These are phyloP conservation scores for Ceratitis capitata DNA, from an alignment of 1,140 invertebrate species.

Conservation along the genomic window DNA sequence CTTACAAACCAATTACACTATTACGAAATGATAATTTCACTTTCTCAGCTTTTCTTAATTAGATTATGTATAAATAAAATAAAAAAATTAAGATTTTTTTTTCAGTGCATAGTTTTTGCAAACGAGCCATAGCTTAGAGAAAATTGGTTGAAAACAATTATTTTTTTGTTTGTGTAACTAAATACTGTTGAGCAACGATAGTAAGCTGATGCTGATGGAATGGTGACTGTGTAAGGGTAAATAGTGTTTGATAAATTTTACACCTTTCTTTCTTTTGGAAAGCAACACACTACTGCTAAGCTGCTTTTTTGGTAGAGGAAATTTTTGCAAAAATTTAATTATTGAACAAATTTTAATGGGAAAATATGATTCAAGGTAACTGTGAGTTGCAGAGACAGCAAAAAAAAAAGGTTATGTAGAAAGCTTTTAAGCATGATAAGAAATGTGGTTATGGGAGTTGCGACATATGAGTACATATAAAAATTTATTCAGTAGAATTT, in stretches of 20 bases:
- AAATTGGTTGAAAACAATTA: neutral
- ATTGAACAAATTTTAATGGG: conserved; percentile 13
- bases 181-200: conserved; percentile 16
- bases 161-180: conserved; percentile 29
- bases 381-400: neutral
- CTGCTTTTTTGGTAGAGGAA: neutral
- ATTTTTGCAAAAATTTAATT: conserved; percentile 25
- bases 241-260: neutral
- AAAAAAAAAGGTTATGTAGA: neutral
- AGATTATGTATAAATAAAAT: too few relatives aligned
- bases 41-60: too few relatives aligned
- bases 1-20: too few relatives aligned
- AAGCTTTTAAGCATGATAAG: too few relatives aligned
- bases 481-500: too few relatives aligned
- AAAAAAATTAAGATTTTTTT: too few relatives aligned
- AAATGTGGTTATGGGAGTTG: neutral
- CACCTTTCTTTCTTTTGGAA: neutral
- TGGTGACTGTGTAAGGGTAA: neutral
- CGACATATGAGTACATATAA: neutral
- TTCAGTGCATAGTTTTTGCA: neutral
- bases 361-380: neutral
- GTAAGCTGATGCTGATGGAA: neutral
- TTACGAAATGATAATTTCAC: too few relatives aligned
- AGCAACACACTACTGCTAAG: neutral
- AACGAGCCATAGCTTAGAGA: neutral